Conservation (phyloP, 2,797 vertebrate genomes). For the Esox lucius region DNA sequence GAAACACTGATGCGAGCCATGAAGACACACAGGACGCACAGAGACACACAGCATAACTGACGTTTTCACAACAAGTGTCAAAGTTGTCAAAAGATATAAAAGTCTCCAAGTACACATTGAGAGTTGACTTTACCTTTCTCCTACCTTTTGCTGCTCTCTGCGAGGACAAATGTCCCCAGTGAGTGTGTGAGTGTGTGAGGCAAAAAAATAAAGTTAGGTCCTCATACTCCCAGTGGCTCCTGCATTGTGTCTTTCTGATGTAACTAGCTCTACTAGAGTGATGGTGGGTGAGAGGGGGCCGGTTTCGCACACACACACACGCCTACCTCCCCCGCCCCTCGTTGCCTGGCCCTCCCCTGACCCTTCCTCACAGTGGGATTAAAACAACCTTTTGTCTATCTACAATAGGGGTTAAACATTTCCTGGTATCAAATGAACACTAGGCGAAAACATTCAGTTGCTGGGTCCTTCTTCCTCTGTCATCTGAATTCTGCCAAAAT, state of each 20-base stretch:
- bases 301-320: constrained; percentile 38
- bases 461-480: constrained; percentile 31
- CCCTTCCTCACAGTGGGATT: constrained; percentile 79
- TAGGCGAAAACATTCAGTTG: constrained; percentile 63
- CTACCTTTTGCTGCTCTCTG: constrained; percentile 13
- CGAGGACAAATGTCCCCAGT: constrained; percentile 33
- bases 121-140: constrained; percentile 52
- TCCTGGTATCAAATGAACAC: constrained; percentile 80
- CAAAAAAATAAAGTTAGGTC: constrained; percentile 21
- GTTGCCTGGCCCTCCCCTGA: neutral
- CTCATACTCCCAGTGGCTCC: constrained; percentile 61
- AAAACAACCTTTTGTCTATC: constrained; percentile 86
- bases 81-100: neutral
- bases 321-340: neutral
- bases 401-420: constrained; percentile 91
- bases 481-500: neutral
- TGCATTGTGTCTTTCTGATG: constrained; percentile 53
- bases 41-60: no score
- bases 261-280: constrained; percentile 57
- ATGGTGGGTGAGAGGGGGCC: constrained; percentile 51
- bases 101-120: neutral
- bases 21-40: no score
- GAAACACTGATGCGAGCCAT: no score
- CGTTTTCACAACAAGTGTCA: no score
- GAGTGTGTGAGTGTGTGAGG: neutral